Percentiles rank a stretch among this genome's conserved stretches.
Evolutionary conservation across 2,888 invertebrate species (phyloP).

Genomic region (Fragum fragum): DNA sequence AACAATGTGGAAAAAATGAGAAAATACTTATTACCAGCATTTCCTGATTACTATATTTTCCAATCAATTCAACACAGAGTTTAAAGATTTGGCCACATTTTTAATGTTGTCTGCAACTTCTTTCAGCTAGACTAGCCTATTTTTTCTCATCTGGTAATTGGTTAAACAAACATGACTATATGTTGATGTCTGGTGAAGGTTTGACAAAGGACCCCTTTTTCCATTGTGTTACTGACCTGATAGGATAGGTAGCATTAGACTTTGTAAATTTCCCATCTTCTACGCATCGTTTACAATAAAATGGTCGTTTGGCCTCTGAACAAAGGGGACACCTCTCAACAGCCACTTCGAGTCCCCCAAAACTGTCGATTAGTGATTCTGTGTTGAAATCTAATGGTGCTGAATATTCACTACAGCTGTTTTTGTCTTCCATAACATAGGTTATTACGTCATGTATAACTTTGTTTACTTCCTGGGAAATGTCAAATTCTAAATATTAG

Average conservation of each 20-base stretch:
- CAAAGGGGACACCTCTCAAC: constrained; percentile 81
- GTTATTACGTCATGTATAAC: constrained; percentile 67
- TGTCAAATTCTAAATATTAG: neutral
- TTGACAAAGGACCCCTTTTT: neutral
- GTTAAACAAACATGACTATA: too few species aligned
- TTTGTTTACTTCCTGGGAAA: constrained; percentile 52
- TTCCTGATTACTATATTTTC: too few species aligned
- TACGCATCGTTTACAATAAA: constrained; percentile 77
- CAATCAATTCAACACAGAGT: too few species aligned
- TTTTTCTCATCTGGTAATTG: too few species aligned
- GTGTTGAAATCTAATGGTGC: constrained; percentile 69
- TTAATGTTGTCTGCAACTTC: too few species aligned
- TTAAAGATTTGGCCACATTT: too few species aligned
- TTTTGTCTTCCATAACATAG: constrained; percentile 70
- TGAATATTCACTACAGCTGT: constrained; percentile 67
- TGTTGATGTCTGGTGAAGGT: too few species aligned
- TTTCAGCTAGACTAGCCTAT: too few species aligned
- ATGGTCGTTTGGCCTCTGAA: constrained; percentile 73
- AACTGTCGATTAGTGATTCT: constrained; percentile 66
- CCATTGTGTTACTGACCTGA: constrained; percentile 52
- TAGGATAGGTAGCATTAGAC: constrained; percentile 72
- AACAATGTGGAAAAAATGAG: too few species aligned
- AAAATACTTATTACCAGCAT: too few species aligned
- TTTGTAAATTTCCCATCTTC: constrained; percentile 77
- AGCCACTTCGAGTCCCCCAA: constrained; percentile 74